phyloP scores from a whole-genome alignment of 1,140 invertebrate genomes.

The Wiebesia pumilae region DNA sequence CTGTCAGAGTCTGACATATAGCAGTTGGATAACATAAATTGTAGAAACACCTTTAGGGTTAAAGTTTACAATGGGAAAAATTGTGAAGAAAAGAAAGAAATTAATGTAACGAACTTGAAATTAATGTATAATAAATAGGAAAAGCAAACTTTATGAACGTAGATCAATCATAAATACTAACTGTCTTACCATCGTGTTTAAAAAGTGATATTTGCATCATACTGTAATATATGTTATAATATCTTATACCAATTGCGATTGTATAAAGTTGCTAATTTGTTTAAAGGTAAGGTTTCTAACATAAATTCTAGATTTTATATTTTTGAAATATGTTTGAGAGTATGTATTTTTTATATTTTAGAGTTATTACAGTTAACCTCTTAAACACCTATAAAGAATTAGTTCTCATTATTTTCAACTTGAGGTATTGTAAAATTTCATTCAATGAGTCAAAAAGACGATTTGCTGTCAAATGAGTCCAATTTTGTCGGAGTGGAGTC shows the following conservation, averaged over 20 bases:
- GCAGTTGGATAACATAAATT: conserved; percentile 41
- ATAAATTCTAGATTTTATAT: not conserved
- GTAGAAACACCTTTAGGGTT: conserved; percentile 49
- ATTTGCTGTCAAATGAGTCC: conserved; percentile 27
- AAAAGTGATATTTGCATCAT: conserved; percentile 27
- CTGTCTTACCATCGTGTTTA: conserved; percentile 15
- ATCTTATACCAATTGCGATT: conserved; percentile 6
- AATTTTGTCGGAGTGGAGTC: conserved; percentile 23
- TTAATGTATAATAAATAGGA: conserved; percentile 21
- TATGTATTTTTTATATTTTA: conserved; percentile 34
- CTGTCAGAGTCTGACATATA: conserved; percentile 44
- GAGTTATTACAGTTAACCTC: conserved; percentile 39
- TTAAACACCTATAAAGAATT: not conserved
- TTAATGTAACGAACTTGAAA: conserved; percentile 31
- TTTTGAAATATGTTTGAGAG: not conserved
- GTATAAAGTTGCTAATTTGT: conserved; percentile 25
- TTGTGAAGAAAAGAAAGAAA: conserved; percentile 50
- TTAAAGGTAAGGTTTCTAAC: conserved; percentile 24
- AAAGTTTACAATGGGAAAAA: conserved; percentile 50
- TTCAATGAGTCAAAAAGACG: conserved; percentile 41
- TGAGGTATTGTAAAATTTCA: conserved; percentile 1
- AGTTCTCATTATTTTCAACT: conserved; percentile 34
- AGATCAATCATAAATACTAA: not conserved
- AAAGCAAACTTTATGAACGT: not conserved
- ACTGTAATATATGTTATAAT: conserved; percentile 36